Conservation (phyloP, 2,113 vertebrate species). For the Dolichotis patagonum region DNA sequence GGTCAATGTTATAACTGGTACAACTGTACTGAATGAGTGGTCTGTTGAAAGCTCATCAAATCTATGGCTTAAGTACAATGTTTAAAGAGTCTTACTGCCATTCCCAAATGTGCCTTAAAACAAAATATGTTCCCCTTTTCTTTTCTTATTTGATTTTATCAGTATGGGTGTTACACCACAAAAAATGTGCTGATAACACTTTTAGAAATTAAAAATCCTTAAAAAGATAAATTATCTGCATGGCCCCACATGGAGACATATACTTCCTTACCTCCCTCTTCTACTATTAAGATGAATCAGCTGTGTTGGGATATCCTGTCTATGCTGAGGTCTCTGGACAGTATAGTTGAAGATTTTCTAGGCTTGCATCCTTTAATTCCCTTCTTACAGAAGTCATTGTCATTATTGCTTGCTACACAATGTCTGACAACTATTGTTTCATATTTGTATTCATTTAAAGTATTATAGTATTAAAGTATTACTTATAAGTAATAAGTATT, state of each 20-base stretch:
- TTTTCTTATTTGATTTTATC: not conserved
- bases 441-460: not conserved
- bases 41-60: not conserved
- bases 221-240: not conserved
- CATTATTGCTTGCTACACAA: not conserved
- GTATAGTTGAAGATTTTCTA: not conserved
- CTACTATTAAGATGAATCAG: not conserved
- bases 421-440: not conserved
- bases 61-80: not conserved
- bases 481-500: no score
- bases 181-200: not conserved
- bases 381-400: not conserved
- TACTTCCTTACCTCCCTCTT: not conserved
- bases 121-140: not conserved
- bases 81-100: not conserved
- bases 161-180: not conserved
- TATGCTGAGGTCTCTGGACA: not conserved
- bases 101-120: not conserved
- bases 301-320: not conserved
- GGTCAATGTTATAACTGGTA: not conserved
- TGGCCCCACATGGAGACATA: not conserved
- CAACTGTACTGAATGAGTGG: not conserved
- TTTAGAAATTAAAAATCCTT: not conserved
- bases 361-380: not conserved
- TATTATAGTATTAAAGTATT: no score